These are phyloP conservation scores for Odontomyia ornata DNA, from an alignment of 2,888 invertebrate species.

Conservation along the genomic window DNA sequence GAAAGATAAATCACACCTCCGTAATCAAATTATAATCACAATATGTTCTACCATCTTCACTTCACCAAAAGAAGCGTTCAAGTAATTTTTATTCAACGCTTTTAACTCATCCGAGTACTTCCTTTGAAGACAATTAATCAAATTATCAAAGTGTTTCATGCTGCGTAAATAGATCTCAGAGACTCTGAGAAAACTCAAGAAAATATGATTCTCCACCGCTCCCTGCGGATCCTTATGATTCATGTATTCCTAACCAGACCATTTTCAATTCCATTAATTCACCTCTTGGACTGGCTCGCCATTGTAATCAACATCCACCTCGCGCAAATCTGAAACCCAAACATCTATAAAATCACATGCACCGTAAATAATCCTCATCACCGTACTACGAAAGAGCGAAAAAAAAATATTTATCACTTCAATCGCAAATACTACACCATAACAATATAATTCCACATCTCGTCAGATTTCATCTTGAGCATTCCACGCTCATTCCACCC, in stretches of 20 bases:
- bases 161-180: too few species aligned
- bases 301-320: background rate
- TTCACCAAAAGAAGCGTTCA: too few species aligned
- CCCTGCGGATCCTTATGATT: too few species aligned
- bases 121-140: too few species aligned
- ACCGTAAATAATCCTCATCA: background rate
- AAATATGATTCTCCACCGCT: too few species aligned
- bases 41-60: too few species aligned
- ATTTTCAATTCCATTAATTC: background rate
- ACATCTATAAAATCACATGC: conserved; percentile 2
- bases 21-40: too few species aligned
- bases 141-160: too few species aligned
- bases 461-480: conserved; percentile 17
- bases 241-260: background rate
- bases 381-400: background rate
- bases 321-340: background rate
- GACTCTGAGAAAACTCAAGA: too few species aligned
- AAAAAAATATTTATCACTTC: conserved; percentile 4
- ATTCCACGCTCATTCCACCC: background rate
- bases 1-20: too few species aligned
- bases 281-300: background rate
- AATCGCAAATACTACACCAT: conserved; percentile 8
- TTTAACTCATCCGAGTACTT: too few species aligned
- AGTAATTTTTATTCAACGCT: too few species aligned
- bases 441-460: conserved; percentile 17